Conservation (phyloP, 1,140 invertebrate species). For the Trialeurodes vaporariorum region DNA sequence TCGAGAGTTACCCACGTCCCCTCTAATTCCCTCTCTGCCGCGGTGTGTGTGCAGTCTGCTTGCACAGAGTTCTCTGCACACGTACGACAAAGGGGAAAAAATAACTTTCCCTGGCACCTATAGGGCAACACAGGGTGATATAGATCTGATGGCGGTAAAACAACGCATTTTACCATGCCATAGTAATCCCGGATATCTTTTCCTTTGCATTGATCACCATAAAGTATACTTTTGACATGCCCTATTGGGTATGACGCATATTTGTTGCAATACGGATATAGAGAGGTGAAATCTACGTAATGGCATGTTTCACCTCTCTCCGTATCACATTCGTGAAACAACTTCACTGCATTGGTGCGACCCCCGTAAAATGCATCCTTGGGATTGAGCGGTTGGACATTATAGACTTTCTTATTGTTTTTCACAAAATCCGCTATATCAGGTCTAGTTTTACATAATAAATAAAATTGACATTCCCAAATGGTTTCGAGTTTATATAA, state of each 20-base stretch:
- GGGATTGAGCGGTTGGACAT: neutral
- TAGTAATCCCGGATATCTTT: slow-evolving; percentile 12
- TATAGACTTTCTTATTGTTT: too few species aligned
- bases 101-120: slow-evolving; percentile 25
- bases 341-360: neutral
- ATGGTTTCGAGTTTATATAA: too few species aligned
- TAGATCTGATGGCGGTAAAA: slow-evolving; percentile 28
- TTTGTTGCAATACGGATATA: slow-evolving; percentile 31
- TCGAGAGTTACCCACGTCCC: slow-evolving; percentile 34
- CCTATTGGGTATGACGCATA: slow-evolving; percentile 29
- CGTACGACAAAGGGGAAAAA: slow-evolving; percentile 28
- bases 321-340: slow-evolving; percentile 21
- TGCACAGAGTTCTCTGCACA: slow-evolving; percentile 19
- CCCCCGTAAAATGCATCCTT: slow-evolving; percentile 13
- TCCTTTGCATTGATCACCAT: slow-evolving; percentile 21
- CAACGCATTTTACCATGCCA: slow-evolving; percentile 25
- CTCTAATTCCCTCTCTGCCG: slow-evolving; percentile 26
- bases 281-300: slow-evolving; percentile 31
- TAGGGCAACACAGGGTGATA: slow-evolving; percentile 29
- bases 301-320: slow-evolving; percentile 27
- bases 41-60: slow-evolving; percentile 24
- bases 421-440: neutral
- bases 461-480: slow-evolving; percentile 1
- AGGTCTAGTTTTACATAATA: neutral
- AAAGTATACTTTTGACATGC: slow-evolving; percentile 30